phyloP scores from a whole-genome alignment of 2,797 vertebrate species.

The Eutrigla gurnardus region DNA sequence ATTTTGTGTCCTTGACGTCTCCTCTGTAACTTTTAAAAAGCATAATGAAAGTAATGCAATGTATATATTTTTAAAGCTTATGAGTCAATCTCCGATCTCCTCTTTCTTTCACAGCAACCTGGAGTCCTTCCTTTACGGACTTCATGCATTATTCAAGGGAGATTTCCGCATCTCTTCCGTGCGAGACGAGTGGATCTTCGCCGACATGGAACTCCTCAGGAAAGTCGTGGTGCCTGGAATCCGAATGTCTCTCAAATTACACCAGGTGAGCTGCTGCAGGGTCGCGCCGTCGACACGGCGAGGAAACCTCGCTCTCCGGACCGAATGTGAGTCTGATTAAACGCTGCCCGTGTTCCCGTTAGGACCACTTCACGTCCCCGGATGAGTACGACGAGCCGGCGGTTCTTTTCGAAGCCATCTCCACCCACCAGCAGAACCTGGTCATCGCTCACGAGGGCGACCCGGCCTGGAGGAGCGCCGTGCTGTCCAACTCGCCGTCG shows the following conservation, averaged over 20 bases:
- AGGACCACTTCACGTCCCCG: conserved; percentile 99
- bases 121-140: conserved; percentile 97
- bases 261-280: conserved; percentile 87
- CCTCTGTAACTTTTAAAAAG: conserved; percentile 14
- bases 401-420: conserved; percentile 96
- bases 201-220: conserved; percentile 98
- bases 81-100: conserved; percentile 20
- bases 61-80: background rate
- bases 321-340: background rate
- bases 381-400: conserved; percentile 97
- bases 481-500: conserved; percentile 94
- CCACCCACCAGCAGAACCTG: conserved; percentile 92
- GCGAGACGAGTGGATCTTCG: conserved; percentile 98
- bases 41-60: background rate
- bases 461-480: conserved; percentile 96
- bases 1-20: conserved; percentile 2
- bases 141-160: conserved; percentile 98
- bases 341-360: background rate
- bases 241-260: conserved; percentile 97
- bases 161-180: conserved; percentile 99
- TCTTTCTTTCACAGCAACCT: conserved; percentile 88
- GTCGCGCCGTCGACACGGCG: background rate
- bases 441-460: conserved; percentile 98
- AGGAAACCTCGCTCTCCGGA: background rate
- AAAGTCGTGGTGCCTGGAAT: conserved; percentile 98